These are phyloP conservation scores for Microchrysa polita DNA, from an alignment of 2,888 invertebrate genomes.

Conservation along the genomic window DNA sequence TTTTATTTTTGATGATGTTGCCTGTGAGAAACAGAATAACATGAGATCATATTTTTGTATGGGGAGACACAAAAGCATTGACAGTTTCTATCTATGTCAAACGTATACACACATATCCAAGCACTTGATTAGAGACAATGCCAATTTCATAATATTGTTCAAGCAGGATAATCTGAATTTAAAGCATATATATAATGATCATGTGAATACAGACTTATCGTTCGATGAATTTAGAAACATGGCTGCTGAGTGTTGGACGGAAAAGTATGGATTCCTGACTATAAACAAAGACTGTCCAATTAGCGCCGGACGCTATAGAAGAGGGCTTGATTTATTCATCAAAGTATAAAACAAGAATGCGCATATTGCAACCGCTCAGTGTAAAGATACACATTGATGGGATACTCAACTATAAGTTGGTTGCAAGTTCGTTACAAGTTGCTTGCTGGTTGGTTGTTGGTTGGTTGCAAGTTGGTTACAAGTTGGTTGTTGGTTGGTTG, in stretches of 20 bases:
- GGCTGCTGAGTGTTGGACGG: constrained; percentile 56
- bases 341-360: constrained; percentile 19
- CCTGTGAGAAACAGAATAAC: constrained; percentile 56
- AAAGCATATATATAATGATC: constrained; percentile 51
- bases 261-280: constrained; percentile 55
- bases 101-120: constrained; percentile 59
- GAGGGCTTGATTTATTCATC: constrained; percentile 54
- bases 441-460: not conserved
- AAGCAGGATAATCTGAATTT: constrained; percentile 59
- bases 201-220: constrained; percentile 44
- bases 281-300: constrained; percentile 54
- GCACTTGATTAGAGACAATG: constrained; percentile 58
- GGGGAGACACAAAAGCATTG: constrained; percentile 57
- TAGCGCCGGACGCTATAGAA: constrained; percentile 53
- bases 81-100: constrained; percentile 58
- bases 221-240: constrained; percentile 55
- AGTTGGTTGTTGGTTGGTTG: not conserved
- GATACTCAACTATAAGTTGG: not conserved
- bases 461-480: not conserved
- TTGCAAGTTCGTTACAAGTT: constrained; percentile 3
- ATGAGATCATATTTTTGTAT: constrained; percentile 57
- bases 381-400: too few relatives aligned
- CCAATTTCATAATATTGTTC: constrained; percentile 58
- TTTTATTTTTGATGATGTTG: constrained; percentile 61
- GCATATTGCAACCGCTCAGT: not conserved